Conservation (phyloP, 1,140 invertebrate genomes). For the Zaprionus vittiger region DNA sequence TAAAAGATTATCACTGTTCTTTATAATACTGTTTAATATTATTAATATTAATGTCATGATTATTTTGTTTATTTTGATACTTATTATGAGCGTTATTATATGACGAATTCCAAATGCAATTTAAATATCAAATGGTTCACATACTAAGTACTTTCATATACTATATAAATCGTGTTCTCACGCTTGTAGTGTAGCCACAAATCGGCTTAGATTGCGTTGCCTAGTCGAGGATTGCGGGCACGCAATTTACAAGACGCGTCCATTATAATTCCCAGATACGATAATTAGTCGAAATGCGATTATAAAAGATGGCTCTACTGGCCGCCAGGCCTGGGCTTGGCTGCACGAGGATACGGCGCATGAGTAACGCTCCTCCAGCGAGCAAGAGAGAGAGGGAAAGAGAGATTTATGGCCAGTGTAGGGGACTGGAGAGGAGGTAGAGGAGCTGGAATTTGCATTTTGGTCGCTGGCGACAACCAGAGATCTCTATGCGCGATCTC, state of each 20-base stretch:
- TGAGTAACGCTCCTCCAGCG: slow-evolving; percentile 72
- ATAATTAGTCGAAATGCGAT: slow-evolving; percentile 83
- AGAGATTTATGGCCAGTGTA: slow-evolving; percentile 63
- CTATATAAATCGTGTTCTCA: background rate
- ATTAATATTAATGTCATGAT: no score
- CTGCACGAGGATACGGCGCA: slow-evolving; percentile 59
- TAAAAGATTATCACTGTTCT: no score
- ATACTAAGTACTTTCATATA: background rate
- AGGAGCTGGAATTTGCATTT: slow-evolving; percentile 40
- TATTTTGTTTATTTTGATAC: no score
- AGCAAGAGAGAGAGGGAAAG: slow-evolving; percentile 9
- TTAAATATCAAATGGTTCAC: background rate
- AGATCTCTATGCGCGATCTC: slow-evolving; percentile 1
- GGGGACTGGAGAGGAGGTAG: background rate
- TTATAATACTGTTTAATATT: no score
- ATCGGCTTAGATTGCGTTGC: background rate
- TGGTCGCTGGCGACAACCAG: slow-evolving; percentile 43
- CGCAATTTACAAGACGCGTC: slow-evolving; percentile 68
- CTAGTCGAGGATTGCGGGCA: slow-evolving; percentile 41
- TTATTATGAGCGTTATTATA: no score
- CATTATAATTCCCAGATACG: slow-evolving; percentile 78
- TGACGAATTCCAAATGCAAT: no score
- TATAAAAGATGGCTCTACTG: slow-evolving; percentile 58
- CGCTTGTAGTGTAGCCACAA: background rate
- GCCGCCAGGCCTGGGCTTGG: background rate